A percentile compares a stretch with the other conserved stretches of the same genome.
Conservation (phyloP, 92 coral and sea anemone genomes). For the Pocillopora meandrina region DNA sequence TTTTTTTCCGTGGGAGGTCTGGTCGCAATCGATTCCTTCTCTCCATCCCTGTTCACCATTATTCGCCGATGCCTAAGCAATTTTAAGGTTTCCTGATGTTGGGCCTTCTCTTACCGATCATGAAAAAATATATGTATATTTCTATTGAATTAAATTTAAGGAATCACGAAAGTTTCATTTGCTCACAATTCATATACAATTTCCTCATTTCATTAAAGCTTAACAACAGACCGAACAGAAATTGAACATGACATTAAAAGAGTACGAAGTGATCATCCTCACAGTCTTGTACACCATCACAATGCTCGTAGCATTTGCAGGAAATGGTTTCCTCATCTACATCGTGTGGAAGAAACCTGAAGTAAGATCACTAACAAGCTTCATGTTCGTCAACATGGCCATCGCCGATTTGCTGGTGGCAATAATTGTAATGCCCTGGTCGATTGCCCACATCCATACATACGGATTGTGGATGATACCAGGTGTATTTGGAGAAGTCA, state of each 20-base stretch:
- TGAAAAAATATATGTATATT: too few species aligned
- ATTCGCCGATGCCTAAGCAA: too few species aligned
- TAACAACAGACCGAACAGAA: not conserved
- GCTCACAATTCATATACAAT: not conserved
- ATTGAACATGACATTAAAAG: not conserved
- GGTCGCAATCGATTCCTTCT: too few species aligned
- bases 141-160: too few species aligned
- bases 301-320: not conserved
- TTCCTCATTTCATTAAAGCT: not conserved
- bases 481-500: constrained; percentile 1
- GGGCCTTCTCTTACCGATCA: too few species aligned
- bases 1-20: too few species aligned
- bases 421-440: not conserved
- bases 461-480: not conserved
- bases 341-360: constrained; percentile 16
- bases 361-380: constrained; percentile 5
- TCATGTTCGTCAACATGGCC: constrained; percentile 12
- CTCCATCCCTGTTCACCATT: too few species aligned
- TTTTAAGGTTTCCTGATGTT: too few species aligned
- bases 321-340: not conserved
- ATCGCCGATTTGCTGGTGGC: constrained; percentile 4
- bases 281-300: not conserved
- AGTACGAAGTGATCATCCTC: not conserved
- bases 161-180: too few species aligned
- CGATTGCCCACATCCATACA: not conserved